These are phyloP conservation scores for Hemistola chrysoprasaria DNA, from an alignment of 2,888 invertebrate species.

Conservation along the genomic window DNA sequence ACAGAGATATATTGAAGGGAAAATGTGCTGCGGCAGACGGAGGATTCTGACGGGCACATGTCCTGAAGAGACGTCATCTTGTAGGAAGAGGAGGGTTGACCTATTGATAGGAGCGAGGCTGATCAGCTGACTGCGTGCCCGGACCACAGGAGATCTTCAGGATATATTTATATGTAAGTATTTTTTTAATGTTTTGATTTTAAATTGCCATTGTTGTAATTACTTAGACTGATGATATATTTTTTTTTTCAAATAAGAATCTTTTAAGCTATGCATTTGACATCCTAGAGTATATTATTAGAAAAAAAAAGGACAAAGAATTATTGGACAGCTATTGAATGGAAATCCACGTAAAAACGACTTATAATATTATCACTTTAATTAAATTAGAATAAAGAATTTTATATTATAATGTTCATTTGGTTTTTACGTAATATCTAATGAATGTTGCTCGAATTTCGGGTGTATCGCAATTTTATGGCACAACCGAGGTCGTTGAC, in stretches of 20 bases:
- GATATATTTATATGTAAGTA: no score
- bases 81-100: conserved; percentile 74
- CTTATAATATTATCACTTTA: no score
- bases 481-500: conserved; percentile 79
- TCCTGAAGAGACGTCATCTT: conserved; percentile 74
- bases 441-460: conserved; percentile 65
- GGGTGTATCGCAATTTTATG: conserved; percentile 81
- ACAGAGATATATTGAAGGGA: conserved; percentile 73
- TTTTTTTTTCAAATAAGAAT: not conserved
- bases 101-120: conserved; percentile 7
- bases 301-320: no score
- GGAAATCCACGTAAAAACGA: no score
- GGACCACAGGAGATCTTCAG: conserved; percentile 29
- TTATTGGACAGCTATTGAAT: no score
- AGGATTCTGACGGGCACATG: conserved; percentile 68
- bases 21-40: conserved; percentile 76
- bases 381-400: no score
- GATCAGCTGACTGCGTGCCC: conserved; percentile 74
- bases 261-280: no score
- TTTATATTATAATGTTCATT: no score
- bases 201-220: no score
- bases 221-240: no score
- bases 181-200: no score
- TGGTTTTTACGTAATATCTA: not conserved
- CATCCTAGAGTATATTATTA: no score